phyloP scores from a whole-genome alignment of 2,797 vertebrate genomes.

The Gallinago stenura region DNA sequence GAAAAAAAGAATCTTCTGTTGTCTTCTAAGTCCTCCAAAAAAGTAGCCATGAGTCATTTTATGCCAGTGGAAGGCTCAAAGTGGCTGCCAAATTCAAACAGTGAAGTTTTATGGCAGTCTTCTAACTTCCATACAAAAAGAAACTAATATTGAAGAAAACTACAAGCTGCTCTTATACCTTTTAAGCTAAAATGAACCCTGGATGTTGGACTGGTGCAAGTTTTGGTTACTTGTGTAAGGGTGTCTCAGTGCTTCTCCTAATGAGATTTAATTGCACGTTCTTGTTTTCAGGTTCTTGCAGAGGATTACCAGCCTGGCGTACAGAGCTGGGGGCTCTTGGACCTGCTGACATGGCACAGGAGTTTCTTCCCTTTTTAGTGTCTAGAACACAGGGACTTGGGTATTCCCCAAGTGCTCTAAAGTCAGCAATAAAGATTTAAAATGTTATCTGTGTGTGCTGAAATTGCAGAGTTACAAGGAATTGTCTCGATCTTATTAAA shows the following conservation, averaged over 20 bases:
- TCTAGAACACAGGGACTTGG: not conserved
- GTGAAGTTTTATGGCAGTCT: not conserved
- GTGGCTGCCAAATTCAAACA: constrained; percentile 8
- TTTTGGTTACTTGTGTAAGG: not conserved
- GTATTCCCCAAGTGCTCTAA: not conserved
- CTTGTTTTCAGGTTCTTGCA: not conserved
- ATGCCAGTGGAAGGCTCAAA: not conserved
- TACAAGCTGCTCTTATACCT: not conserved
- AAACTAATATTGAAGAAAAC: not conserved
- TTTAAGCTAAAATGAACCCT: not conserved
- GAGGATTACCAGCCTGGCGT: not conserved
- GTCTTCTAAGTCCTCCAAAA: not conserved
- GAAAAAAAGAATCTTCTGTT: not conserved
- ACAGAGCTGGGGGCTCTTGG: not conserved
- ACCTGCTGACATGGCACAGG: not conserved
- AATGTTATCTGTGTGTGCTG: not conserved
- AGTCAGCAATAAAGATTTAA: not conserved
- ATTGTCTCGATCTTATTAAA: not conserved
- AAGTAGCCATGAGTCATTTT: not conserved
- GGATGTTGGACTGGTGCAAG: not conserved
- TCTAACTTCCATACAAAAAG: not conserved
- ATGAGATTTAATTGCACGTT: not conserved
- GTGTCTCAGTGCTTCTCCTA: not conserved
- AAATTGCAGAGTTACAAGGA: not conserved
- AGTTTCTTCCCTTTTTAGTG: not conserved